Evolutionary conservation across 35 echinoderm and acorn worm genomes (phyloP).

Genomic region (Strongylocentrotus purpuratus): DNA sequence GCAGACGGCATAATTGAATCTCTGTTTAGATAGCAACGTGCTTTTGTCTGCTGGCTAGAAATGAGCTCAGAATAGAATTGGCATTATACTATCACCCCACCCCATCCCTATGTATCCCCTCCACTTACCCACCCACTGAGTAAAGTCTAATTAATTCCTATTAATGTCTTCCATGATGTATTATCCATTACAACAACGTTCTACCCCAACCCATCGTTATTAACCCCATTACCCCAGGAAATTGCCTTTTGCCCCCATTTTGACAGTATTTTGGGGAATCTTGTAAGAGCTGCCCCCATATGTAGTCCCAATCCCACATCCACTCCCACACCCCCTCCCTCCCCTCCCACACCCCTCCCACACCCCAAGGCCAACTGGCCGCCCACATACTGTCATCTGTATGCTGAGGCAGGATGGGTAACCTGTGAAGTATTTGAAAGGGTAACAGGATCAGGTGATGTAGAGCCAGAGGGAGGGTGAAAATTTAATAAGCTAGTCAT

Average conservation of each 20-base stretch:
- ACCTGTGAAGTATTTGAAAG: not conserved
- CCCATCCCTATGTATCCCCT: not conserved
- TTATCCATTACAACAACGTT: not conserved
- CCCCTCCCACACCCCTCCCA: not conserved
- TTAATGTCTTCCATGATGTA: not conserved
- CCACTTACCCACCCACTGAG: not conserved
- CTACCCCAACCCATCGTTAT: not conserved
- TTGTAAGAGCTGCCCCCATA: not conserved
- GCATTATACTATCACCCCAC: not conserved
- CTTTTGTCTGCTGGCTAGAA: not conserved
- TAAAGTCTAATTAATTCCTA: not conserved
- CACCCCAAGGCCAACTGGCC: not conserved
- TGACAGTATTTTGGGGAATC: not conserved
- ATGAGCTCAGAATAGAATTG: not conserved
- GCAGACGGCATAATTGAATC: not conserved
- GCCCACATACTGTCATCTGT: not conserved
- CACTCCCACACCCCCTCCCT: too few relatives aligned
- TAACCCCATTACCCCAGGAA: not conserved
- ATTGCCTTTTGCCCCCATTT: not conserved
- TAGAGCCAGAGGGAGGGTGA: not conserved
- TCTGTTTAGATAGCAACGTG: not conserved
- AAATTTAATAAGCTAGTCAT: not conserved
- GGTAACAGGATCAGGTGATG: not conserved
- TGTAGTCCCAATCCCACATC: not conserved
- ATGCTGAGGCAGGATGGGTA: not conserved